Evolutionary conservation across 2,888 invertebrate genomes (phyloP).

Genomic region (Acheta domesticus): DNA sequence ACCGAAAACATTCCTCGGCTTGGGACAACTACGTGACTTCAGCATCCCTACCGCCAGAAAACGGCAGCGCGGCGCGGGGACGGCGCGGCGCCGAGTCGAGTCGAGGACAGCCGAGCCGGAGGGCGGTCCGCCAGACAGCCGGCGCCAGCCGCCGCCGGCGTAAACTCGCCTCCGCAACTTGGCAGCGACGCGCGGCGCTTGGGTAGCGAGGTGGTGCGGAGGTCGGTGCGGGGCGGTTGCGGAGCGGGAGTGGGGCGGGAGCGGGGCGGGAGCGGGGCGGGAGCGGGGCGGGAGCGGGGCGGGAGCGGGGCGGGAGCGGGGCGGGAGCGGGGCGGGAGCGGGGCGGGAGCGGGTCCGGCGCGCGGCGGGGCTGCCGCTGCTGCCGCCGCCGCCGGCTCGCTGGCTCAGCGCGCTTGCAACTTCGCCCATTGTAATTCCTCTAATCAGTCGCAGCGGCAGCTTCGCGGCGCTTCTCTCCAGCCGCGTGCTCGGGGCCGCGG

Average conservation of each 20-base stretch:
- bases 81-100: too few relatives aligned
- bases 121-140: too few relatives aligned
- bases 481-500: too few relatives aligned
- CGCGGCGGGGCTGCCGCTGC: neutral
- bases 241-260: neutral
- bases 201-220: neutral
- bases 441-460: neutral
- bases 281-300: too few relatives aligned
- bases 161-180: neutral
- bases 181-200: neutral
- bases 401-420: neutral
- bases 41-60: too few relatives aligned
- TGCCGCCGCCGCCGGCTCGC: neutral
- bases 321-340: neutral
- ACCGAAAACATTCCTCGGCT: too few relatives aligned
- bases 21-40: too few relatives aligned
- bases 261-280: too few relatives aligned
- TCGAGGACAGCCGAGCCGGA: too few relatives aligned
- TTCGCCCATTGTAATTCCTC: conserved; percentile 1
- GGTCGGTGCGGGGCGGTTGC: neutral
- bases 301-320: neutral
- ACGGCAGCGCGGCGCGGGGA: too few relatives aligned
- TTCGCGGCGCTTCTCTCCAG: neutral
- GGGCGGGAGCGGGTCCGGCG: neutral
- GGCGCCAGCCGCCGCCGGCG: neutral